These are phyloP conservation scores for Catagonus wagneri DNA, from an alignment of 2,113 vertebrate species.

Conservation along the genomic window DNA sequence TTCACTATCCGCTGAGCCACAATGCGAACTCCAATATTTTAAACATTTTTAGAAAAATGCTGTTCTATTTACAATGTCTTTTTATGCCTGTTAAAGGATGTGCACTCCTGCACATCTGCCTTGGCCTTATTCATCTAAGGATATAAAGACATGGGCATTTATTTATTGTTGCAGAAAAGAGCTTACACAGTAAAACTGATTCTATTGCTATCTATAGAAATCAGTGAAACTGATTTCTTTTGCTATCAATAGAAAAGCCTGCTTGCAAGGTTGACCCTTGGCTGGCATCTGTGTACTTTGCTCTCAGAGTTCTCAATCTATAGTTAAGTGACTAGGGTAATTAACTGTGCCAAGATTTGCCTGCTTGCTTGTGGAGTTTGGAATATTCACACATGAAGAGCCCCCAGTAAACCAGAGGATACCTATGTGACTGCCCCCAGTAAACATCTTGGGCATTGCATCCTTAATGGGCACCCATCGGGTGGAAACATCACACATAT, in stretches of 20 bases:
- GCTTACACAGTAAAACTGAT: not conserved
- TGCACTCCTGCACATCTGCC: not conserved
- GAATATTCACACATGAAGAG: not conserved
- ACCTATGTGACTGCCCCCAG: not conserved
- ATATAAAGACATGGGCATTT: not conserved
- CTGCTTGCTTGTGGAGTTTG: not conserved
- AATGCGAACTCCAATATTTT: too few species aligned
- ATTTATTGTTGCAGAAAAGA: not conserved
- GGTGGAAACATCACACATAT: not conserved
- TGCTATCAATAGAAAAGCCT: not conserved
- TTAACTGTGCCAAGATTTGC: not conserved
- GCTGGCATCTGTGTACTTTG: not conserved
- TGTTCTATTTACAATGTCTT: not conserved
- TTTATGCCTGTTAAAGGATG: not conserved
- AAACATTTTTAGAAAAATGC: not conserved
- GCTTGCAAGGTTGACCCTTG: not conserved
- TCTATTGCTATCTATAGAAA: too few species aligned
- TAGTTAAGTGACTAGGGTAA: not conserved
- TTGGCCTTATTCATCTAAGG: not conserved
- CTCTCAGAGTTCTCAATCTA: not conserved
- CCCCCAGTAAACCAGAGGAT: not conserved
- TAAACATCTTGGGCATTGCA: not conserved
- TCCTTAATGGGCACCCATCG: not conserved
- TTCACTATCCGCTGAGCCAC: too few species aligned
- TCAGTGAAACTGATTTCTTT: too few species aligned